Evolutionary conservation across 1,140 invertebrate species (phyloP).

Genomic region (Cotesia vestalis): DNA sequence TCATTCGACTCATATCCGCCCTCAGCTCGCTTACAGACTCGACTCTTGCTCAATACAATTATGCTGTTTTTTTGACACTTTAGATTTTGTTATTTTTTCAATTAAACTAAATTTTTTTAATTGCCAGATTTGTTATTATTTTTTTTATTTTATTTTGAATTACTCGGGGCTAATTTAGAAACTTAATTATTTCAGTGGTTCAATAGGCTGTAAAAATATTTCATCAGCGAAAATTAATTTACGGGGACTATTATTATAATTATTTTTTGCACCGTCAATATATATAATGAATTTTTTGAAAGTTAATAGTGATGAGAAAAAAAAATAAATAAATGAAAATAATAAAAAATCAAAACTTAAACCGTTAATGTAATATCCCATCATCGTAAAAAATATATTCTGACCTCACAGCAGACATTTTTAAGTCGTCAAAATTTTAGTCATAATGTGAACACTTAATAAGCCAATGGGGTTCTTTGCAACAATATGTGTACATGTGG

Average conservation of each 20-base stretch:
- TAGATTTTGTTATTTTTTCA: neutral
- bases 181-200: too few relatives aligned
- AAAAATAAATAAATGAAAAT: neutral
- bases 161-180: too few relatives aligned
- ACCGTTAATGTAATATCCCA: slow-evolving; percentile 8
- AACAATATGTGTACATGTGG: slow-evolving; percentile 6
- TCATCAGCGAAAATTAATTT: too few relatives aligned
- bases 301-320: slow-evolving; percentile 1
- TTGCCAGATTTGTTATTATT: too few relatives aligned
- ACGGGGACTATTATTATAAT: too few relatives aligned
- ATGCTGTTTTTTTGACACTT: neutral
- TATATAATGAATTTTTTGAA: too few relatives aligned
- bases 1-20: slow-evolving; percentile 55
- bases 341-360: neutral
- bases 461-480: slow-evolving; percentile 1
- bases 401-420: slow-evolving; percentile 5
- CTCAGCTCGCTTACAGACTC: slow-evolving; percentile 18
- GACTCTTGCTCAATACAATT: slow-evolving; percentile 1
- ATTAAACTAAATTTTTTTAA: too few relatives aligned
- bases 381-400: slow-evolving; percentile 2
- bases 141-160: too few relatives aligned
- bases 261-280: too few relatives aligned
- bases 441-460: slow-evolving; percentile 1
- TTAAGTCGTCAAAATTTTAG: slow-evolving; percentile 18
- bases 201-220: too few relatives aligned